Evolutionary conservation across 2,797 vertebrate species (phyloP).

Genomic region (Amniataba percoides): DNA sequence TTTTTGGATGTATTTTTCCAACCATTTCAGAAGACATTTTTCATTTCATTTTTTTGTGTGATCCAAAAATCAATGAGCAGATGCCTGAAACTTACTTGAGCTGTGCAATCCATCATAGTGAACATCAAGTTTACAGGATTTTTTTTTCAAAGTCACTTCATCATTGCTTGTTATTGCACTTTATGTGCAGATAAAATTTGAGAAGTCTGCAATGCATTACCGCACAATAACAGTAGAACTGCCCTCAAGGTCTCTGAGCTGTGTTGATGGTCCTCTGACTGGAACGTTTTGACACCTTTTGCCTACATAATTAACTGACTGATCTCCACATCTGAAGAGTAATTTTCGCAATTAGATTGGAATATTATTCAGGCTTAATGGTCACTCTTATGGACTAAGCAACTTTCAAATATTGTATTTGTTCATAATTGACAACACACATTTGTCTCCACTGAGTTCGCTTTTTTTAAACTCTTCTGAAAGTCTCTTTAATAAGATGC

Average conservation of each 20-base stretch:
- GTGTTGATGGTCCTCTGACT: not conserved
- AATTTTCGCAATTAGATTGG: not conserved
- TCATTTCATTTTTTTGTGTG: not conserved
- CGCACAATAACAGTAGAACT: not conserved
- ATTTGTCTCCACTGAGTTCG: not conserved
- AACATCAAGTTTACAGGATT: not conserved
- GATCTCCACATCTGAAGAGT: not conserved
- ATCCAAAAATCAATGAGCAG: not conserved
- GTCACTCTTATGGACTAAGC: constrained; percentile 28
- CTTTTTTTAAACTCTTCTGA: not conserved
- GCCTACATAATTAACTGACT: not conserved
- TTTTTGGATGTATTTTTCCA: not conserved
- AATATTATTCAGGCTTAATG: constrained; percentile 3
- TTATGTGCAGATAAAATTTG: constrained; percentile 16
- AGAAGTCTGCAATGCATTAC: constrained; percentile 19
- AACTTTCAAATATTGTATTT: not conserved
- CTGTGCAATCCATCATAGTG: constrained; percentile 13
- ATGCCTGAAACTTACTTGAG: constrained; percentile 5
- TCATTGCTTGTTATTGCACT: constrained; percentile 10
- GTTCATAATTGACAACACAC: too few species aligned
- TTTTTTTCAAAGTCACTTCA: constrained; percentile 9
- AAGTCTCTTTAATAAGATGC: not conserved
- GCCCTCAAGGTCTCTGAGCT: not conserved
- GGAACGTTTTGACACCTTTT: not conserved
- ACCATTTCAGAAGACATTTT: not conserved